phyloP scores from a whole-genome alignment of 2,113 vertebrate species.

The Myocastor coypus region DNA sequence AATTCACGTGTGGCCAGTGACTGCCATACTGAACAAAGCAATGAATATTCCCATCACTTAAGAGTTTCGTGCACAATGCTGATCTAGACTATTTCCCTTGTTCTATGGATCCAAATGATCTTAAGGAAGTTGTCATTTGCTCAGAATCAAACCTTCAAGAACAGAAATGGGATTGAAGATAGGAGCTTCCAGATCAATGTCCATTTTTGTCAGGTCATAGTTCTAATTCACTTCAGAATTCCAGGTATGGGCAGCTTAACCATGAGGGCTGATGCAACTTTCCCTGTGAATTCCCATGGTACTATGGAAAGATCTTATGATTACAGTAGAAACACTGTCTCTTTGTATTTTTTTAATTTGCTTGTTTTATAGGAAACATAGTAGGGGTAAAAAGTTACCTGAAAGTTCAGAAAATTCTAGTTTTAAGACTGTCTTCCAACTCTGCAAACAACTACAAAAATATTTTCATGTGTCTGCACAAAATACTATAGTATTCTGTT shows the following conservation, averaged over 20 bases:
- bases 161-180: conserved; percentile 36
- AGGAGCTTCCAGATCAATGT: not conserved
- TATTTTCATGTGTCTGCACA: not conserved
- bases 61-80: not conserved
- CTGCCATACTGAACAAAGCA: not conserved
- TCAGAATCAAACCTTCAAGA: conserved; percentile 59
- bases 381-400: not conserved
- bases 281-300: not conserved
- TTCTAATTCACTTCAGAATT: conserved; percentile 52
- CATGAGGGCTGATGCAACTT: not conserved
- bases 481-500: not conserved
- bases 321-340: not conserved
- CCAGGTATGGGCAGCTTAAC: not conserved
- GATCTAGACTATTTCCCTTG: not conserved
- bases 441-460: not conserved
- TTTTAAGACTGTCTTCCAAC: not conserved
- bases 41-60: not conserved
- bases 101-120: not conserved
- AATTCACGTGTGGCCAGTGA: not conserved
- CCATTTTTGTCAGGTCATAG: not conserved
- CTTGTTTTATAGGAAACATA: conserved; percentile 31
- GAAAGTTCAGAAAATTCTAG: conserved; percentile 7
- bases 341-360: conserved; percentile 23
- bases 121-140: not conserved
- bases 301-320: not conserved